These are phyloP conservation scores for Sapayoa aenigma DNA, from an alignment of 2,113 vertebrate genomes.

Conservation along the genomic window DNA sequence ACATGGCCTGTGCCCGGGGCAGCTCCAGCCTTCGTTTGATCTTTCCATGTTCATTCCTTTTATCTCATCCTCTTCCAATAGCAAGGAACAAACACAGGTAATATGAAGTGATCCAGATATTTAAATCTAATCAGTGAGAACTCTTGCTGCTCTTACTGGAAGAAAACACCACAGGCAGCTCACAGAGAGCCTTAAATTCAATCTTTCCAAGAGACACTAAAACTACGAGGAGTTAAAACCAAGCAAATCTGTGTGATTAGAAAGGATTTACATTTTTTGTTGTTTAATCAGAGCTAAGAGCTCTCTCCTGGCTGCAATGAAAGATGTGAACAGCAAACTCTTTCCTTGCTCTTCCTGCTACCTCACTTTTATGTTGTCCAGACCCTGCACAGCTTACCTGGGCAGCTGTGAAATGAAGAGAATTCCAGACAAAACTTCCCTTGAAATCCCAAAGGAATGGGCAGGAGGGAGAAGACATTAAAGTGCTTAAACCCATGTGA, in stretches of 20 bases:
- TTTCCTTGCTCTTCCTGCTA: background rate
- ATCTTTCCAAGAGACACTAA: background rate
- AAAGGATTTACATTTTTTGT: background rate
- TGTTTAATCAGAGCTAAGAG: background rate
- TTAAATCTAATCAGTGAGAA: background rate
- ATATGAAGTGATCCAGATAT: background rate
- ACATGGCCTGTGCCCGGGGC: background rate
- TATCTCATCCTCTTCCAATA: background rate
- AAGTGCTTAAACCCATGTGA: background rate
- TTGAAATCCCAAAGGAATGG: background rate
- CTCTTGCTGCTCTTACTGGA: background rate
- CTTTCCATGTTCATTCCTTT: background rate
- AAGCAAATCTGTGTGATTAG: background rate
- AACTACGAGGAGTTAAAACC: background rate
- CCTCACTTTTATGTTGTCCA: background rate
- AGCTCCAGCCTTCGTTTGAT: background rate
- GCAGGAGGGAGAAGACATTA: background rate
- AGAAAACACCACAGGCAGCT: background rate
- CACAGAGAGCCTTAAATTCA: background rate
- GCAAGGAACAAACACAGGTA: background rate
- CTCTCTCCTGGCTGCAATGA: background rate
- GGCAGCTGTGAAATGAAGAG: background rate
- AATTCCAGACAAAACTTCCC: background rate
- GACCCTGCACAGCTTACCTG: background rate
- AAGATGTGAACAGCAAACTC: rapidly evolving